Evolutionary conservation across 2,113 vertebrate genomes (phyloP).

Genomic region (Rynchops niger): DNA sequence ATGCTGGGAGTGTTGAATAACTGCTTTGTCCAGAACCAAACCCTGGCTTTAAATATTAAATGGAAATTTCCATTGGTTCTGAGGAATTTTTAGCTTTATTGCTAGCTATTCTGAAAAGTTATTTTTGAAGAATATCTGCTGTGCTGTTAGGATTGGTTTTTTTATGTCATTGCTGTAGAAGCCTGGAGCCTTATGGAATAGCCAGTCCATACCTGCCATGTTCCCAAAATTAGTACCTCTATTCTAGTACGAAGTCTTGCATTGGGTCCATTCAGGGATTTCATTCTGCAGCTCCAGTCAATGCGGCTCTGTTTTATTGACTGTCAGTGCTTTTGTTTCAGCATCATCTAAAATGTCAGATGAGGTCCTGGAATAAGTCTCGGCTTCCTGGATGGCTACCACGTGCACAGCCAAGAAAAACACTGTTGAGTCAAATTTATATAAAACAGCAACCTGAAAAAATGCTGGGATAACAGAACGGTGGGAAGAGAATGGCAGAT

Average conservation of each 20-base stretch:
- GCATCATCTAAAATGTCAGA: background rate
- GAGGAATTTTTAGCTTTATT: background rate
- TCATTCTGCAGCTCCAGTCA: background rate
- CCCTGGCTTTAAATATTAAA: background rate
- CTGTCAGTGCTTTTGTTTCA: background rate
- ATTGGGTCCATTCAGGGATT: background rate
- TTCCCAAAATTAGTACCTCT: background rate
- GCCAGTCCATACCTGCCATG: fast-evolving
- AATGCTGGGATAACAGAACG: background rate
- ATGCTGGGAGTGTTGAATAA: background rate
- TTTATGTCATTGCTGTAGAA: background rate
- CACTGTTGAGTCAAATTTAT: background rate
- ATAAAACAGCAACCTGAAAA: background rate
- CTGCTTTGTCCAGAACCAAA: background rate
- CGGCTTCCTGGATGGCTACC: background rate
- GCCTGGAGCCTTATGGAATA: background rate
- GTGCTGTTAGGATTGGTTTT: background rate
- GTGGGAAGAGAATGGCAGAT: background rate
- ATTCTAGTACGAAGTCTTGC: background rate
- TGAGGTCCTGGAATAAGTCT: background rate
- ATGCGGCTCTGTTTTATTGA: background rate
- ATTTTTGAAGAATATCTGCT: background rate
- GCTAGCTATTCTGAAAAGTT: background rate
- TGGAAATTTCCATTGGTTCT: background rate
- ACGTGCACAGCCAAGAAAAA: background rate